Conservation (phyloP, 2,797 vertebrate species). For the Acipenser ruthenus region DNA sequence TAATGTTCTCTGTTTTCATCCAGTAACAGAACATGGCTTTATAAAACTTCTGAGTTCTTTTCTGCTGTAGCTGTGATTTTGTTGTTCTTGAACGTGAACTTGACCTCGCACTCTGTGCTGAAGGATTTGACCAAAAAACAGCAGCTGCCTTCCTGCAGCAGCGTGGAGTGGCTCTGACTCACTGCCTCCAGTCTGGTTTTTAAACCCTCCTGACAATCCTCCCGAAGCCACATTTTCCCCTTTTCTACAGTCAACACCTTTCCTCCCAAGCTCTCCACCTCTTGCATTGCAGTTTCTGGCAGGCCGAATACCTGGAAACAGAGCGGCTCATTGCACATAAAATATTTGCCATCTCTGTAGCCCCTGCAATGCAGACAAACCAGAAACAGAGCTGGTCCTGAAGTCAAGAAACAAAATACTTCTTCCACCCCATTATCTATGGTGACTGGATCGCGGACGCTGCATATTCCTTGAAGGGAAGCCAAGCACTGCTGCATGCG, state of each 20-base stretch:
- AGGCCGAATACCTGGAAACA: slow-evolving; percentile 21
- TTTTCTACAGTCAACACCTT: slow-evolving; percentile 23
- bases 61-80: slow-evolving; percentile 27
- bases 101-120: slow-evolving; percentile 31
- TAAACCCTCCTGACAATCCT: slow-evolving; percentile 7
- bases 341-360: slow-evolving; percentile 22
- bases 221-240: slow-evolving; percentile 34
- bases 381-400: slow-evolving; percentile 29
- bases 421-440: slow-evolving; percentile 39
- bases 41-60: slow-evolving; percentile 30
- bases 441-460: slow-evolving; percentile 24
- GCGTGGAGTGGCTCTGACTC: slow-evolving; percentile 10
- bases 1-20: no score
- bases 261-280: slow-evolving; percentile 11
- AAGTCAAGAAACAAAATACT: slow-evolving; percentile 28
- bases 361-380: slow-evolving; percentile 30
- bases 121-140: slow-evolving; percentile 29
- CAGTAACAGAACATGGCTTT: neutral
- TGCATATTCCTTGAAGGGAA: slow-evolving; percentile 18
- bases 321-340: slow-evolving; percentile 19
- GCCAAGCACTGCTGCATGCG: slow-evolving; percentile 17
- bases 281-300: slow-evolving; percentile 6
- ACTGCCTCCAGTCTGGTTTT: slow-evolving; percentile 20
- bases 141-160: slow-evolving; percentile 30
- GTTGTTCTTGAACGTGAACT: slow-evolving; percentile 28